A percentile compares a stretch with the other conserved stretches of the same genome.
Conservation (phyloP, 2,888 invertebrate genomes). For the Drosophila ustulata region DNA sequence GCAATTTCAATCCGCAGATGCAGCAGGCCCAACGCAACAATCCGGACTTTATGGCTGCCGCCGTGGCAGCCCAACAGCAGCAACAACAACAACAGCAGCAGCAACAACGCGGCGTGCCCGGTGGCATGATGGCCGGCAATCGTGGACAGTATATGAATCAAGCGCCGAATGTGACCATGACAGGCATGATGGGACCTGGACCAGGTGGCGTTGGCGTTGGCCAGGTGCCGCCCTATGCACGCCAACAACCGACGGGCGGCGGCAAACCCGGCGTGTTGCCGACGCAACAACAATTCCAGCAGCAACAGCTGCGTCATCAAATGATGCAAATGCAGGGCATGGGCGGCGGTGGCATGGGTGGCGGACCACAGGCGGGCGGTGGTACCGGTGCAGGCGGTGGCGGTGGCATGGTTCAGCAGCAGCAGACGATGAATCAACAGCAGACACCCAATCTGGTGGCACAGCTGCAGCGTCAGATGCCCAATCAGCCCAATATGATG, state of each 20-base stretch:
- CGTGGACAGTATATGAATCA: constrained; percentile 85
- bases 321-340: constrained; percentile 87
- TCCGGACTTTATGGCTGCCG: constrained; percentile 83
- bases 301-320: constrained; percentile 90
- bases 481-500: constrained; percentile 82
- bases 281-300: constrained; percentile 83
- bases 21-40: constrained; percentile 81
- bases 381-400: constrained; percentile 74
- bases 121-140: constrained; percentile 81
- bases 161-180: constrained; percentile 95
- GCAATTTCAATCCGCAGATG: constrained; percentile 84
- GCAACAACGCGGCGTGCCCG: constrained; percentile 73
- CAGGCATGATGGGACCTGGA: constrained; percentile 85
- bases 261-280: constrained; percentile 83
- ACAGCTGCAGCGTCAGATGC: constrained; percentile 88
- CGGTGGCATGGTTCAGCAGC: constrained; percentile 85
- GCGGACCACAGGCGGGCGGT: constrained; percentile 79
- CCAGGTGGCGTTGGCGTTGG: constrained; percentile 84
- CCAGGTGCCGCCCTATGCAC: constrained; percentile 92
- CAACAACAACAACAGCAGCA: constrained; percentile 73
- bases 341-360: constrained; percentile 79
- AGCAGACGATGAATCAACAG: constrained; percentile 85
- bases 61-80: constrained; percentile 71
- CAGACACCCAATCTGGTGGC: constrained; percentile 88
- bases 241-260: constrained; percentile 85